phyloP scores from a whole-genome alignment of 2,888 invertebrate species.

The Carabus problematicus region DNA sequence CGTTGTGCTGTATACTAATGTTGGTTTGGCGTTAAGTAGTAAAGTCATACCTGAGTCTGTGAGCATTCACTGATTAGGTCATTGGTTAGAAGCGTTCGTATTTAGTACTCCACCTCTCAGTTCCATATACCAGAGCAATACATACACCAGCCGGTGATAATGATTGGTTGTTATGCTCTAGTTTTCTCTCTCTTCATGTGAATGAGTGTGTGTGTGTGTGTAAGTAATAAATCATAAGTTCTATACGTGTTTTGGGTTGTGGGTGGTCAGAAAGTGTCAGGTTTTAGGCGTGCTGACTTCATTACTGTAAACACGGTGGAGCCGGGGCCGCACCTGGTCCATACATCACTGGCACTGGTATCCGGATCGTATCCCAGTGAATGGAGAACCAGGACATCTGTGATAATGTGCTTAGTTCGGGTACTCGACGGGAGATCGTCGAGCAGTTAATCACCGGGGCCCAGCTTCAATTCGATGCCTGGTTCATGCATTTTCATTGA shows the following conservation, averaged over 20 bases:
- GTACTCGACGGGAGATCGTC: constrained; percentile 43
- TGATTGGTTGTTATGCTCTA: no score
- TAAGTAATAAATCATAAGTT: constrained; percentile 53
- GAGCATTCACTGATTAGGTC: constrained; percentile 39
- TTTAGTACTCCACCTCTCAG: no score
- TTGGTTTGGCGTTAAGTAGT: background rate
- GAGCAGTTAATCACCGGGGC: constrained; percentile 3
- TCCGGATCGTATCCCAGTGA: constrained; percentile 16
- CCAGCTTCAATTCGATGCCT: constrained; percentile 9
- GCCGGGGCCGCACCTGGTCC: constrained; percentile 30
- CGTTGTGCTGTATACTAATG: background rate
- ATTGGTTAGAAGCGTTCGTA: background rate
- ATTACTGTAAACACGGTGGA: constrained; percentile 51
- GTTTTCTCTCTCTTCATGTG: background rate
- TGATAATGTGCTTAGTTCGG: constrained; percentile 47
- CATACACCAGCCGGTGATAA: no score
- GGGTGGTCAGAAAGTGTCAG: constrained; percentile 55
- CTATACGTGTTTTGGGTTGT: constrained; percentile 55
- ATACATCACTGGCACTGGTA: constrained; percentile 29
- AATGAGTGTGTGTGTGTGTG: background rate
- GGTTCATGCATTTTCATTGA: constrained; percentile 40
- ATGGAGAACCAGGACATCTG: constrained; percentile 44
- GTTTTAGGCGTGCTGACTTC: constrained; percentile 54
- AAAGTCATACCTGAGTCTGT: constrained; percentile 30
- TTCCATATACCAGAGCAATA: no score